A percentile compares a stretch with the other conserved stretches of the same genome.
Evolutionary conservation across 2,888 invertebrate species (phyloP).

Genomic region (Pegoplata infirma): DNA sequence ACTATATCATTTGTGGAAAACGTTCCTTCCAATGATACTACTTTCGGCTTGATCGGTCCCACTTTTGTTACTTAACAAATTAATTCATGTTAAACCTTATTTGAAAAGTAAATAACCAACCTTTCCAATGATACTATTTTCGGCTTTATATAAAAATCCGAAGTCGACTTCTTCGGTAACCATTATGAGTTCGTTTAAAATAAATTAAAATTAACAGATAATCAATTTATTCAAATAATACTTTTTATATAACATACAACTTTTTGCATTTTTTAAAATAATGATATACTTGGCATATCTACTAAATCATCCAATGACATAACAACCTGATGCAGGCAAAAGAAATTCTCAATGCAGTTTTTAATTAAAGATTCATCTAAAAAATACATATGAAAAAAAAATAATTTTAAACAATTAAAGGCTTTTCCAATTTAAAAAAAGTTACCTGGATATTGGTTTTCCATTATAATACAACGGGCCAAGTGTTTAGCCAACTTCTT

Average conservation of each 20-base stretch:
- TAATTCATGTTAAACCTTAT: no score
- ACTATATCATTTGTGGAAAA: no score
- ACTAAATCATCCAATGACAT: constrained; percentile 68
- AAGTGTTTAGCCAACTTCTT: constrained; percentile 74
- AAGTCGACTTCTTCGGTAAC: neutral
- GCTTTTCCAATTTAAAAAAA: neutral
- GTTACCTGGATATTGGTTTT: constrained; percentile 73
- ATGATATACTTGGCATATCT: constrained; percentile 63
- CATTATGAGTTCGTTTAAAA: no score
- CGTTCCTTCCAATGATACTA: no score
- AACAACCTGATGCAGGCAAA: constrained; percentile 70
- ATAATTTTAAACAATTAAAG: neutral
- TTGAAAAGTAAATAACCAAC: no score
- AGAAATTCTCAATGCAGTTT: constrained; percentile 71
- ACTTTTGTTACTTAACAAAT: no score
- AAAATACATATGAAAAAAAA: constrained; percentile 9
- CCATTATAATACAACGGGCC: constrained; percentile 70
- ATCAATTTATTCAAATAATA: neutral
- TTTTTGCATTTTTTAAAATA: constrained; percentile 9
- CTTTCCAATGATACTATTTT: no score
- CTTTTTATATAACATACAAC: neutral
- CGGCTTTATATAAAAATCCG: no score
- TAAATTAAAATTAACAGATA: neutral
- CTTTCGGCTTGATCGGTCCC: no score
- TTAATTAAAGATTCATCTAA: constrained; percentile 70